Conservation (phyloP, 2,113 vertebrate species). For the Fulmarus glacialis region DNA sequence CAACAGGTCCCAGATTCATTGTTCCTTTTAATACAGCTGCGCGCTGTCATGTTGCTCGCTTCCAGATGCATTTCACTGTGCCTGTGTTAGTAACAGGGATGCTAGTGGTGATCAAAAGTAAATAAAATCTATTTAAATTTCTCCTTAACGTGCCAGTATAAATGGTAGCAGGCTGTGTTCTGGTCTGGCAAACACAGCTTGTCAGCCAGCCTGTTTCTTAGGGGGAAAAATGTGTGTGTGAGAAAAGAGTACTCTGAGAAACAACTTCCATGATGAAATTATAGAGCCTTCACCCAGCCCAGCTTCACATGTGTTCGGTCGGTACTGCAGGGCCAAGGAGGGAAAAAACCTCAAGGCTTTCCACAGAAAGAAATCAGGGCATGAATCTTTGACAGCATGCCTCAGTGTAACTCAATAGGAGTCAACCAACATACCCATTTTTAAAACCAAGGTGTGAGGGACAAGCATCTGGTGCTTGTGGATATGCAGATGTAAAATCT, state of each 20-base stretch:
- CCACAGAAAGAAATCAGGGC: neutral
- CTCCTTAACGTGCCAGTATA: neutral
- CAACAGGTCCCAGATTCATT: neutral
- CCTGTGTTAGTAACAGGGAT: neutral
- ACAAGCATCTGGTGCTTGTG: neutral
- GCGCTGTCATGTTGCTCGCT: neutral
- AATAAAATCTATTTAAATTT: neutral
- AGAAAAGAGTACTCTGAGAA: neutral
- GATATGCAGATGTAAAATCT: neutral
- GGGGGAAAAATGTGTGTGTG: neutral
- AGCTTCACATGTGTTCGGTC: neutral
- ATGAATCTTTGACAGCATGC: neutral
- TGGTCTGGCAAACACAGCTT: neutral
- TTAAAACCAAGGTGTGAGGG: neutral
- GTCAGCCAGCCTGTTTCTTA: neutral
- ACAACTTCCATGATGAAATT: neutral
- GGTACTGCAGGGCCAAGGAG: neutral
- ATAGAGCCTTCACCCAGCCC: neutral
- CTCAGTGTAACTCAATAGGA: neutral
- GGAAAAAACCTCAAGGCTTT: neutral
- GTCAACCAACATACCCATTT: neutral
- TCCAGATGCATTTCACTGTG: neutral
- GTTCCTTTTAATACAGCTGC: neutral
- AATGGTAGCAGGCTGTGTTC: neutral
- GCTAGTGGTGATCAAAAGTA: neutral